phyloP scores from a whole-genome alignment of 2,888 invertebrate genomes.

The Trachelus iudaicus region DNA sequence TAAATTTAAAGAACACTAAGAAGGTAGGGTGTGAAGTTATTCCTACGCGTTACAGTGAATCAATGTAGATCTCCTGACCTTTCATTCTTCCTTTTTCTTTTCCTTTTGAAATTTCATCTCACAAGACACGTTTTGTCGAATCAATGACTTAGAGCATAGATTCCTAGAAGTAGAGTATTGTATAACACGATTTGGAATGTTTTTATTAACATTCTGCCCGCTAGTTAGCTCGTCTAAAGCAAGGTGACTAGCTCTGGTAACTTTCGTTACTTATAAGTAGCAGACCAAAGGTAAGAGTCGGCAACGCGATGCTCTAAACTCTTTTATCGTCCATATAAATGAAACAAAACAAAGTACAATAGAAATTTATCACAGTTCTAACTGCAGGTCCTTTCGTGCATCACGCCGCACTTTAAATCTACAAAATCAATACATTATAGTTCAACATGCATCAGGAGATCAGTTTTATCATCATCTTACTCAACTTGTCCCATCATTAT shows the following conservation, averaged over 20 bases:
- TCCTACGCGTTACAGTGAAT: neutral
- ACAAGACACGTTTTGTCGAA: neutral
- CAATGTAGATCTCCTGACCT: neutral
- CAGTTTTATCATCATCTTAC: neutral
- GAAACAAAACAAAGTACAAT: conserved; percentile 32
- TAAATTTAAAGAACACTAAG: conserved; percentile 43
- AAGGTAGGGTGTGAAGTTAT: conserved; percentile 5
- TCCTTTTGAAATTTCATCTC: neutral
- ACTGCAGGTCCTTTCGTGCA: conserved; percentile 35
- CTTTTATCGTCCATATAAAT: conserved; percentile 7
- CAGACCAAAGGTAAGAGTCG: conserved; percentile 16
- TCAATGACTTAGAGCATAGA: conserved; percentile 14
- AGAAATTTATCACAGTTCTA: conserved; percentile 51
- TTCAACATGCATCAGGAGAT: neutral
- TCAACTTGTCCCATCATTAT: neutral
- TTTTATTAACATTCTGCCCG: conserved; percentile 16
- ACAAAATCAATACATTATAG: neutral
- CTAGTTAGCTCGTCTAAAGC: conserved; percentile 17
- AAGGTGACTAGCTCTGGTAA: neutral
- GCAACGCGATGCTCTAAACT: conserved; percentile 9
- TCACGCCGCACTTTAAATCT: neutral
- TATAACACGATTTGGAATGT: conserved; percentile 15
- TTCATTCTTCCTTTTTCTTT: neutral
- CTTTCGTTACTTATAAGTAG: conserved; percentile 4
- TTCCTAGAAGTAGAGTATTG: conserved; percentile 8